phyloP scores from a whole-genome alignment of 1,140 invertebrate species.

The Agrilus planipennis region DNA sequence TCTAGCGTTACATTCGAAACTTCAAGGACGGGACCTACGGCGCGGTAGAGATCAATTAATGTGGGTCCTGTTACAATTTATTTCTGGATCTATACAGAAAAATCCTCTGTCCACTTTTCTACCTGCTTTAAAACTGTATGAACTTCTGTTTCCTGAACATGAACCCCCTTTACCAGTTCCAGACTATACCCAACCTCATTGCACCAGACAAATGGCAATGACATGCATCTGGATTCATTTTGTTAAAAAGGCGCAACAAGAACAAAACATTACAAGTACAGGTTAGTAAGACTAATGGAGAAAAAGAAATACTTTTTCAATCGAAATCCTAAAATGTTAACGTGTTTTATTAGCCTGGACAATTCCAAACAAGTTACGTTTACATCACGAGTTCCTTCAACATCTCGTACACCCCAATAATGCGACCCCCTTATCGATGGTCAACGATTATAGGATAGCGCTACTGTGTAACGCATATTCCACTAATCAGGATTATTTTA shows the following conservation, averaged over 20 bases:
- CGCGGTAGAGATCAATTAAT: constrained; percentile 90
- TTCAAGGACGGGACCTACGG: constrained; percentile 47
- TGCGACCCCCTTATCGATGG: constrained; percentile 50
- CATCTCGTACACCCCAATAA: constrained; percentile 60
- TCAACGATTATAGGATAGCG: constrained; percentile 79
- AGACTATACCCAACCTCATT: constrained; percentile 73
- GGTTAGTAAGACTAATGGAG: too few relatives aligned
- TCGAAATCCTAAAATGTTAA: constrained; percentile 15
- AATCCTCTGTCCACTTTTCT: constrained; percentile 84
- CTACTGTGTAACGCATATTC: constrained; percentile 91
- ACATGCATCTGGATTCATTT: constrained; percentile 96
- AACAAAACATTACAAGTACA: constrained; percentile 39
- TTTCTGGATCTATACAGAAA: constrained; percentile 91
- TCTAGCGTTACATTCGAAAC: constrained; percentile 45
- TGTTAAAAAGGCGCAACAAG: constrained; percentile 60
- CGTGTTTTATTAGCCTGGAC: constrained; percentile 47
- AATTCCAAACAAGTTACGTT: constrained; percentile 70
- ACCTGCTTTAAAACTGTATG: constrained; percentile 82
- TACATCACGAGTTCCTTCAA: constrained; percentile 81
- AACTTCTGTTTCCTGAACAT: constrained; percentile 84
- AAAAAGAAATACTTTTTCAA: too few relatives aligned
- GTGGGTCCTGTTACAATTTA: constrained; percentile 96
- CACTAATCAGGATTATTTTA: constrained; percentile 74
- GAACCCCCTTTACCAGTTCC: constrained; percentile 80
- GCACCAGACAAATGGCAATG: constrained; percentile 84